phyloP scores from a whole-genome alignment of 1,140 invertebrate species.

The Belonocnema kinseyi region DNA sequence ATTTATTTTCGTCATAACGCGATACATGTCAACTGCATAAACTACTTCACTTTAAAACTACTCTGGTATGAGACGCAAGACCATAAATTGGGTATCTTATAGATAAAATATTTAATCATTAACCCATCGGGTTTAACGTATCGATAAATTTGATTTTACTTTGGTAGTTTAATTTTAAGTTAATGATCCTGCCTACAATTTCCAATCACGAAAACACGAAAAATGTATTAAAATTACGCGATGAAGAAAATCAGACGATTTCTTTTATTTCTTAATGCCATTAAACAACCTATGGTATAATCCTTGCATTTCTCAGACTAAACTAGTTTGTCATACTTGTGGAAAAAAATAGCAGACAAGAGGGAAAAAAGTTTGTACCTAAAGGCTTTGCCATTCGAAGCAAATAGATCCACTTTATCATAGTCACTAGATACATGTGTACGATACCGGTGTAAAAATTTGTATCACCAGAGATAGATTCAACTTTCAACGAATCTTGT shows the following conservation, averaged over 20 bases:
- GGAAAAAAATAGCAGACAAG: constrained; percentile 21
- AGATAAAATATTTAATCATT: too few species aligned
- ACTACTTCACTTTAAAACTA: too few species aligned
- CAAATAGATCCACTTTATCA: constrained; percentile 28
- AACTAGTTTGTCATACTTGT: constrained; percentile 26
- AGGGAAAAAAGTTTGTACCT: background rate
- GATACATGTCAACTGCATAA: too few species aligned
- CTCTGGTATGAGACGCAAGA: too few species aligned
- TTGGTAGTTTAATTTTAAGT: too few species aligned
- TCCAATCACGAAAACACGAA: background rate
- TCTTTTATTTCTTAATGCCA: constrained; percentile 5
- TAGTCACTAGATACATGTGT: constrained; percentile 13
- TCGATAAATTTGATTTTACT: too few species aligned
- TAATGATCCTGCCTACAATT: background rate
- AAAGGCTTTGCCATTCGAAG: constrained; percentile 5
- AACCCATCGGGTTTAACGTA: too few species aligned
- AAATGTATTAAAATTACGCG: background rate
- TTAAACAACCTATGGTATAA: background rate
- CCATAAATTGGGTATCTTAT: too few species aligned
- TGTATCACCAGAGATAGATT: too few species aligned
- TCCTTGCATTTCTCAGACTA: background rate
- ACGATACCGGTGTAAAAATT: too few species aligned
- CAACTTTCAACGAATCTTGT: background rate
- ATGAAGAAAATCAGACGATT: background rate
- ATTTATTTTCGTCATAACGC: background rate